Percentiles rank a stretch among this genome's conserved stretches.
Conservation (phyloP, 2,797 vertebrate genomes). For the Cynopterus sphinx region DNA sequence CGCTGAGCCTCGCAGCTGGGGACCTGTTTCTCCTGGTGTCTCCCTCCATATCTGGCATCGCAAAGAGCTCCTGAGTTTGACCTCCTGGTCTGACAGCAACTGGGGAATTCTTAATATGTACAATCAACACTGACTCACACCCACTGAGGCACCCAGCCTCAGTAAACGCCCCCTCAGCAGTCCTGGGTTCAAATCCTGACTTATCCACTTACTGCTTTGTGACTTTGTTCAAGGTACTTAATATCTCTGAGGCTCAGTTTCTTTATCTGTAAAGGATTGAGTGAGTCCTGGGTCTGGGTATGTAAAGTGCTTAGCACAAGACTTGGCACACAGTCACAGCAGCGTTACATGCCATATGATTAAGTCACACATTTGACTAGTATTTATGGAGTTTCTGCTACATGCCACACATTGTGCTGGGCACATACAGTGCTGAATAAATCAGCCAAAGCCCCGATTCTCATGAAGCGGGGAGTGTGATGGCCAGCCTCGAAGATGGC, state of each 20-base stretch:
- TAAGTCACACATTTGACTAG: no score
- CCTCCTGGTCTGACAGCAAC: background rate
- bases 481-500: background rate
- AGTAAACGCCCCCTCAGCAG: background rate
- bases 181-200: background rate
- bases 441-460: background rate
- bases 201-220: background rate
- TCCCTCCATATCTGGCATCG: background rate
- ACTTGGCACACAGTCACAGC: background rate
- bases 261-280: background rate
- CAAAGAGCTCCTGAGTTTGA: background rate
- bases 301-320: background rate
- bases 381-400: background rate
- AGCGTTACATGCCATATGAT: background rate
- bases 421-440: background rate
- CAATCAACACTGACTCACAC: background rate
- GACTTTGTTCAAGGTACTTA: background rate
- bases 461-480: accelerated
- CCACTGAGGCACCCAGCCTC: background rate
- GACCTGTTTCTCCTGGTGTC: background rate
- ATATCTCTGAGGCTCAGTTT: conserved; percentile 11
- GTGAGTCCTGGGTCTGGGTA: background rate
- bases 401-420: background rate
- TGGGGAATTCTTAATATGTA: background rate
- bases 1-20: background rate